Conservation (phyloP, 2,888 invertebrate genomes). For the Cheilosia grossa region DNA sequence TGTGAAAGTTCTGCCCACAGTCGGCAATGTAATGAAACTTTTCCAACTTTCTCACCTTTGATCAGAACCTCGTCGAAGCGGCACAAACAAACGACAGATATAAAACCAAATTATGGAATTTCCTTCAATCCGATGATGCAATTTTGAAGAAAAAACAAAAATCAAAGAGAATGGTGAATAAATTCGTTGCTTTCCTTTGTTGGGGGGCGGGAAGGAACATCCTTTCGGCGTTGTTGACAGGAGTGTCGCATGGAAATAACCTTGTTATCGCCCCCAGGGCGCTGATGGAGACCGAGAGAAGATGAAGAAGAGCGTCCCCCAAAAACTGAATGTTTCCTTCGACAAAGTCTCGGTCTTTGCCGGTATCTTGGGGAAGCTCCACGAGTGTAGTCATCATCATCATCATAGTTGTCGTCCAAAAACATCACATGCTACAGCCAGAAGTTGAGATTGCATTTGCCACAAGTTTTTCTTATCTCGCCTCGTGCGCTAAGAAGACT, state of each 20-base stretch:
- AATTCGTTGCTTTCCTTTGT: not conserved
- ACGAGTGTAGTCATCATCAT: conserved; percentile 68
- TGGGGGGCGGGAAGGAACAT: not conserved
- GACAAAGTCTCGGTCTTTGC: conserved; percentile 23
- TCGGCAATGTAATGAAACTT: conserved; percentile 21
- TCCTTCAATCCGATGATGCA: conserved; percentile 64
- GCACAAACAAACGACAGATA: conserved; percentile 31
- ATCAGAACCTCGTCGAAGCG: conserved; percentile 35
- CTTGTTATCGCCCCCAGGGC: conserved; percentile 57
- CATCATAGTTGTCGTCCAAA: conserved; percentile 33
- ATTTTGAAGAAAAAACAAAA: conserved; percentile 35
- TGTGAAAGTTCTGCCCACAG: not conserved
- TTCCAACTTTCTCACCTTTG: conserved; percentile 67
- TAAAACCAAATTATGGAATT: conserved; percentile 59
- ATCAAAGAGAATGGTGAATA: conserved; percentile 62
- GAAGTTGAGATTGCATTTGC: conserved; percentile 72
- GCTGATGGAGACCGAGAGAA: conserved; percentile 10
- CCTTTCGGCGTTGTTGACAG: conserved; percentile 30
- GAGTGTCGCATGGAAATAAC: conserved; percentile 64
- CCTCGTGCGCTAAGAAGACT: conserved; percentile 26
- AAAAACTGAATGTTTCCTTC: conserved; percentile 56
- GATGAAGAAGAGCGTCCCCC: conserved; percentile 1
- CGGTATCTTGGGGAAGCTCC: conserved; percentile 51
- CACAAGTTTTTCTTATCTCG: conserved; percentile 71
- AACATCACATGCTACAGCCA: conserved; percentile 57